phyloP scores from a whole-genome alignment of 2,113 vertebrate genomes.

The Cichladusa arquata region DNA sequence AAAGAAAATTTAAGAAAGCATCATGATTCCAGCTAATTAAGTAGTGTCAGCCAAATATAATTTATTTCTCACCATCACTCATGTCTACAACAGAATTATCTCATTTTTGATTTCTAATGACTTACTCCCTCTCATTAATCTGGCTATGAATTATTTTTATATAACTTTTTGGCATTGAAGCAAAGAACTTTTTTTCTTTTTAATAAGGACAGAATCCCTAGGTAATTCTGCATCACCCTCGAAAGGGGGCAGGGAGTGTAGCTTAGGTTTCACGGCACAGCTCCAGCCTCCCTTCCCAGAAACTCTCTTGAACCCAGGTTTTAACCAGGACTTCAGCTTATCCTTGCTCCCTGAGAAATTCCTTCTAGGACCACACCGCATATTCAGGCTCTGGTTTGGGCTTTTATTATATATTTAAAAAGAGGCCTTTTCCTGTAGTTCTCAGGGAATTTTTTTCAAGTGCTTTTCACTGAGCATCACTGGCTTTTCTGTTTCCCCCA shows the following conservation, averaged over 20 bases:
- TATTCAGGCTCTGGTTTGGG: not conserved
- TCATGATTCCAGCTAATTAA: slow-evolving; percentile 76
- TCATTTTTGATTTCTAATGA: slow-evolving; percentile 67
- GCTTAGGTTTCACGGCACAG: not conserved
- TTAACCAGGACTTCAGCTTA: not conserved
- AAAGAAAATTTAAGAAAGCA: slow-evolving; percentile 70
- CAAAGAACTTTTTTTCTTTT: slow-evolving; percentile 14
- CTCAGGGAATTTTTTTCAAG: not conserved
- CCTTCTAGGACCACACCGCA: not conserved
- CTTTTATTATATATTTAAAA: not conserved
- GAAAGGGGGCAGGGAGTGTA: not conserved
- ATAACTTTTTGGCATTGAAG: slow-evolving; percentile 52
- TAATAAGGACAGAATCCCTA: slow-evolving; percentile 4
- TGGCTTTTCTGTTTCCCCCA: not conserved
- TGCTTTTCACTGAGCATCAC: not conserved
- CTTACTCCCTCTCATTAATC: slow-evolving; percentile 67
- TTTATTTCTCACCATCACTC: slow-evolving; percentile 70
- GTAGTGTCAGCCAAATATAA: slow-evolving; percentile 66
- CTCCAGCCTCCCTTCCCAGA: not conserved
- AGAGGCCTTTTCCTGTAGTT: not conserved
- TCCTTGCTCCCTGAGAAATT: not conserved
- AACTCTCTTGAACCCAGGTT: not conserved
- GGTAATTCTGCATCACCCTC: not conserved
- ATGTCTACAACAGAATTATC: slow-evolving; percentile 61
- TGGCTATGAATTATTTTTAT: slow-evolving; percentile 66